Evolutionary conservation across 2,888 invertebrate species (phyloP), one percentile per base, ranked within the genome.

Genomic region (Lasioglossum calceatum): DNA sequence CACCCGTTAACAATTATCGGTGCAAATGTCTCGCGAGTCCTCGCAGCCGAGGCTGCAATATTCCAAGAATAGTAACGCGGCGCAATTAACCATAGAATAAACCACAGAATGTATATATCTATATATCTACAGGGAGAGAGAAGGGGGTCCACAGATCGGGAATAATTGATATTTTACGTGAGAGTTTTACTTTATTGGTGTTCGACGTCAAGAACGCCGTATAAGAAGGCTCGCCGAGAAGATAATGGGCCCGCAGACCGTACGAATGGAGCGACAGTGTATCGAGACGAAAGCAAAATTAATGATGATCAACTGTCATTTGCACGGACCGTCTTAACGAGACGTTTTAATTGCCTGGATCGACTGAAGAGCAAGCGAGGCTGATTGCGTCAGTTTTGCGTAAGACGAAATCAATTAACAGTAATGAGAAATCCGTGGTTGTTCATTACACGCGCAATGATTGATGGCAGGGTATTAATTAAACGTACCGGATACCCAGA

Each of bases 341-440:
- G 83, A 82, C 77, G 73, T 81, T 83, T 86, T 87, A 87, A 87
- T 87, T 87, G 83, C 78, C 67, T 61, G 54, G 74, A 47, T 71
- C 44, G 19, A 79, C 70, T 75, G 42, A 79, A 77, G 61, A 77
- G 71, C 64, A 42, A 39, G 4, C 50, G 42, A 14, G 36, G 27
- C 71, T 61, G 78, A 36, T 85, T 81, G 67, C 87, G 87, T 85
- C 72, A 84, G 81, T 79, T 86, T 82, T 84, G 78, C 82, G 78
- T 84, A 81, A 82, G 82, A 47, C n/a, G 54, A 77, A 79, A 81
- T 82, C 86, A 82, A 88, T 89, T 88, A 89, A 74, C 75, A 42
- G 47, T 81, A 89, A 88, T 88, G 88, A 88, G 86, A 78, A 79
- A 81, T 77, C 82, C 85, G 74, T 77, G 75, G 79, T 77, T 79